Evolutionary conservation across 1,140 invertebrate species (phyloP).

Genomic region (Calephelis virginiensis): DNA sequence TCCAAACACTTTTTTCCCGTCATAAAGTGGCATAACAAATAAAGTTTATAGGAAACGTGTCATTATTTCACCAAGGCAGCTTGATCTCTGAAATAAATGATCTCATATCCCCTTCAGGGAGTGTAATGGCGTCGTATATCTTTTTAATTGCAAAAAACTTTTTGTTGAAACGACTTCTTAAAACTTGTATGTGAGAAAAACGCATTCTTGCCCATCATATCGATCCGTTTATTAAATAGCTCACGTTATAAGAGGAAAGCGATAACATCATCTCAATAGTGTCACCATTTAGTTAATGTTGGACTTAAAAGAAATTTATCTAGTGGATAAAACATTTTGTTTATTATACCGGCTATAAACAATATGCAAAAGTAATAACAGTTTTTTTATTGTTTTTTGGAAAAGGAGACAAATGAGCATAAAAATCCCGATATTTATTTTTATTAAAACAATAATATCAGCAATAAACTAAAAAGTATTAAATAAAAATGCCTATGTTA

Average conservation of each 20-base stretch:
- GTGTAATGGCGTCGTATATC: conserved; percentile 56
- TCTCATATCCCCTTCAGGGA: conserved; percentile 43
- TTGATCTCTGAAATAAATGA: conserved; percentile 60
- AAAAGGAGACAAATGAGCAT: no score
- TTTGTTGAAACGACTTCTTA: conserved; percentile 47
- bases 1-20: conserved; percentile 23
- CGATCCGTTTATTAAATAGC: conserved; percentile 38
- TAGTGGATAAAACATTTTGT: no score
- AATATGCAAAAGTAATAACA: no score
- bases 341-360: no score
- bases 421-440: no score
- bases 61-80: conserved; percentile 40
- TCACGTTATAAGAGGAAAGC: conserved; percentile 21
- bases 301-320: no score
- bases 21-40: conserved; percentile 30
- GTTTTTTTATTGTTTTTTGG: no score
- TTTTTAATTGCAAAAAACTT: conserved; percentile 61
- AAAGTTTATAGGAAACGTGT: conserved; percentile 39
- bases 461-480: no score
- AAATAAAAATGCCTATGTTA: no score
- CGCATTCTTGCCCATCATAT: conserved; percentile 49
- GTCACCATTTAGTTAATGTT: no score
- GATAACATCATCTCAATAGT: not conserved
- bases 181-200: conserved; percentile 56
- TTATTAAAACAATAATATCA: no score